Evolutionary conservation across 1,140 invertebrate genomes (phyloP), one percentile per base, ranked within the genome.

Genomic region (Holcopasites calliopsidis): DNA sequence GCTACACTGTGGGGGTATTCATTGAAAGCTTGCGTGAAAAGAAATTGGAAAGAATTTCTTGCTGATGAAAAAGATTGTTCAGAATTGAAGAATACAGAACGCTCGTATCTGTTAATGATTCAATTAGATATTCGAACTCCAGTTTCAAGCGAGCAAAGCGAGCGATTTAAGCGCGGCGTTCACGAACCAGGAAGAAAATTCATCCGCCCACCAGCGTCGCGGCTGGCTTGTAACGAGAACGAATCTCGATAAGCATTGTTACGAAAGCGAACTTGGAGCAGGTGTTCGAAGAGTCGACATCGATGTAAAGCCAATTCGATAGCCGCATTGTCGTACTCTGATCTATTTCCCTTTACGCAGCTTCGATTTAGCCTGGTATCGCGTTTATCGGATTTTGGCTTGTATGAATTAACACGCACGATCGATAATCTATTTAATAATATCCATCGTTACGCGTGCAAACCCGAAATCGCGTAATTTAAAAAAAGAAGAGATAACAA

Each of bases 231-330:
- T 54, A 70, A 64, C 50, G 62, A 54, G 44, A 81, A 52, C 40
- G 33, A 78, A 70, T 81, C 68, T 38, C 57, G 57, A 77, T 81
- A 81, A 83, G 70, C 49, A 61, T 78, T 44, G 65, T 78, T 78
- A 54, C 65, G 64, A 69, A 40, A 60, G 31, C 60, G 28, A 78
- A 75, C 50, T 74, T 31, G 28, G 23, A 70, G 72, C 57, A 81
- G 23, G 61, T 72, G 68, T 77, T 81, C 31, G 74, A 77, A 3
- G 49, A 38, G 18, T 44, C 52, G 38, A 28, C 42, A 52, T 10
- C n/a, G 6, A 55, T n/a, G 40, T 16, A 28, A 80, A 81, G 47
- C 52, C n/a, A 40, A 52, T 42, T 40, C 13, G 40, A 52, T 26
- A 28, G 16, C 38, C 10, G 42, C 35, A 58, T 72, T 35, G 55